Conservation (phyloP, 1,140 invertebrate genomes). For the Aphaenogaster ashmeadi region DNA sequence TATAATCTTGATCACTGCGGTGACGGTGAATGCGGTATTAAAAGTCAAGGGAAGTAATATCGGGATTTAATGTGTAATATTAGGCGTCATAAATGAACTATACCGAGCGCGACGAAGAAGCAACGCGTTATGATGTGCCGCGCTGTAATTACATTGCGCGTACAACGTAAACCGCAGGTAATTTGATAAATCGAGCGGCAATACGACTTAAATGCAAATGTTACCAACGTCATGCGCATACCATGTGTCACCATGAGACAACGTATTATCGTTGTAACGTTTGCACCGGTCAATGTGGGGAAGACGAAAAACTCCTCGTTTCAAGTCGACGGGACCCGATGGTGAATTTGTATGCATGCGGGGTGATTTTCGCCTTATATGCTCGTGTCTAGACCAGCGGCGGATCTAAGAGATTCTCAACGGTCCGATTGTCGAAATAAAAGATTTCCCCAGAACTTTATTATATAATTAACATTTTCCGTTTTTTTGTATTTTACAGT, state of each 20-base stretch:
- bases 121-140: constrained; percentile 30
- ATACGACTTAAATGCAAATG: constrained; percentile 56
- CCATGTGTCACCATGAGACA: constrained; percentile 63
- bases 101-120: constrained; percentile 2
- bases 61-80: constrained; percentile 15
- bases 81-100: background rate
- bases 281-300: constrained; percentile 76
- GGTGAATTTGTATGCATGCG: constrained; percentile 17
- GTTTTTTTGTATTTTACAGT: background rate
- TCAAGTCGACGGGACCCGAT: background rate
- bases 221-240: constrained; percentile 59
- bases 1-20: constrained; percentile 10
- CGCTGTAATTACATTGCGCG: constrained; percentile 47
- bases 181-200: constrained; percentile 70
- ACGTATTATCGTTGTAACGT: constrained; percentile 75
- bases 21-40: background rate
- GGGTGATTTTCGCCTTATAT: background rate
- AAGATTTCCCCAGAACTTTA: background rate
- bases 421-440: background rate
- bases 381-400: background rate
- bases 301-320: constrained; percentile 15
- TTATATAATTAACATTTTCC: constrained; percentile 25
- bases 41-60: constrained; percentile 20
- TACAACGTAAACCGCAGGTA: constrained; percentile 69
- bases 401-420: background rate